phyloP scores from a whole-genome alignment of 2,113 vertebrate genomes.

The Xenopus laevis region DNA sequence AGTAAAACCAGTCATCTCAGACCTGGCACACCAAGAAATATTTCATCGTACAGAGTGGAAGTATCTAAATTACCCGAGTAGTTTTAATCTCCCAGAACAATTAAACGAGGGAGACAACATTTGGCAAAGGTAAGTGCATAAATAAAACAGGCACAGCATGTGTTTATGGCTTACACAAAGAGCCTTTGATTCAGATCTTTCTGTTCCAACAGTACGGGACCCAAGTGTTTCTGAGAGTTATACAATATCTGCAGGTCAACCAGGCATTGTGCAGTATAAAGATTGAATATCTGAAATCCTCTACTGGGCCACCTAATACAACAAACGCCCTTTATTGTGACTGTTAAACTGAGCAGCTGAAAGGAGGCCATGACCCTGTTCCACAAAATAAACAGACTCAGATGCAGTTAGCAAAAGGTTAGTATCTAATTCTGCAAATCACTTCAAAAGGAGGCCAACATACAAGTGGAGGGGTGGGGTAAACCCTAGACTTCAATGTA shows the following conservation, averaged over 20 bases:
- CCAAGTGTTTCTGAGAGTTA: slow-evolving; percentile 2
- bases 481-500: no score
- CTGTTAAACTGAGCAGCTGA: slow-evolving; percentile 4
- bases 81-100: no score
- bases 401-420: no score
- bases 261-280: slow-evolving; percentile 17
- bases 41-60: no score
- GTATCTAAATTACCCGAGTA: no score
- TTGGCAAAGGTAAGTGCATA: not conserved
- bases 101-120: not conserved
- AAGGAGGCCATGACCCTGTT: no score
- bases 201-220: not conserved
- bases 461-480: no score
- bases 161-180: slow-evolving; percentile 7
- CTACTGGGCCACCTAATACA: not conserved
- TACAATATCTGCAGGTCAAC: slow-evolving; percentile 12
- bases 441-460: no score
- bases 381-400: no score
- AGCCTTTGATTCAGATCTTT: slow-evolving; percentile 17
- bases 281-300: not conserved
- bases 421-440: no score
- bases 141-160: not conserved
- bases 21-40: no score
- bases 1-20: no score
- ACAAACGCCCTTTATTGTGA: not conserved